A percentile compares a stretch with the other conserved stretches of the same genome.
These are phyloP conservation scores for Lycodopsis pacificus DNA, from an alignment of 2,797 vertebrate species.

Conservation along the genomic window DNA sequence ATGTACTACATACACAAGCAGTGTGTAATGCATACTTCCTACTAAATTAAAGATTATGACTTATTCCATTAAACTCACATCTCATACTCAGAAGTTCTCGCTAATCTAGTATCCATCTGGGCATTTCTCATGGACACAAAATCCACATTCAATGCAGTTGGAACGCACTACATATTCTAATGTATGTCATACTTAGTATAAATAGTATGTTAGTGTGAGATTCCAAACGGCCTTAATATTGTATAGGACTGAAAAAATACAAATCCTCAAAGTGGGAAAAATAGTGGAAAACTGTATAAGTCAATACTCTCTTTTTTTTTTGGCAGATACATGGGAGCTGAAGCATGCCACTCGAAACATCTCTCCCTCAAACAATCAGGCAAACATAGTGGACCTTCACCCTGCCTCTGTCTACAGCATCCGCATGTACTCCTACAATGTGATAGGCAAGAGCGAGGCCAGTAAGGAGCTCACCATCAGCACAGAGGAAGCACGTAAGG, in stretches of 20 bases:
- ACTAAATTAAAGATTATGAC: neutral
- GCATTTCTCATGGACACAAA: neutral
- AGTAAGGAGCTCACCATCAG: constrained; percentile 98
- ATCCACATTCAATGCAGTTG: neutral
- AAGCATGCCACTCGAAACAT: constrained; percentile 98
- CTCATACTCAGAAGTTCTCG: neutral
- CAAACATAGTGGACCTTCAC: constrained; percentile 98
- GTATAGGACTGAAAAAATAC: neutral
- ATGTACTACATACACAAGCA: neutral
- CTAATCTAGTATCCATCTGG: neutral
- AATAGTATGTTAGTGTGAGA: neutral
- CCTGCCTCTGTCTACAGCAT: constrained; percentile 98
- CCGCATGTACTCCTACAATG: constrained; percentile 98
- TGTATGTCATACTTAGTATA: neutral
- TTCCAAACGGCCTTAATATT: neutral
- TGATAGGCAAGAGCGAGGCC: constrained; percentile 95
- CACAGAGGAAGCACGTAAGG: constrained; percentile 96
- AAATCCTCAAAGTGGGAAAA: neutral
- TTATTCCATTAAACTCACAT: neutral
- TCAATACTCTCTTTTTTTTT: constrained; percentile 1
- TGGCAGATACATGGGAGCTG: constrained; percentile 94
- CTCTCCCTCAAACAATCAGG: constrained; percentile 98
- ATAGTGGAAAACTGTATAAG: neutral
- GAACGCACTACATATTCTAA: neutral
- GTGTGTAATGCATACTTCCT: neutral